Evolutionary conservation across 1,140 invertebrate genomes (phyloP), one percentile per base, ranked within the genome.

Genomic region (Drosophila asahinai): DNA sequence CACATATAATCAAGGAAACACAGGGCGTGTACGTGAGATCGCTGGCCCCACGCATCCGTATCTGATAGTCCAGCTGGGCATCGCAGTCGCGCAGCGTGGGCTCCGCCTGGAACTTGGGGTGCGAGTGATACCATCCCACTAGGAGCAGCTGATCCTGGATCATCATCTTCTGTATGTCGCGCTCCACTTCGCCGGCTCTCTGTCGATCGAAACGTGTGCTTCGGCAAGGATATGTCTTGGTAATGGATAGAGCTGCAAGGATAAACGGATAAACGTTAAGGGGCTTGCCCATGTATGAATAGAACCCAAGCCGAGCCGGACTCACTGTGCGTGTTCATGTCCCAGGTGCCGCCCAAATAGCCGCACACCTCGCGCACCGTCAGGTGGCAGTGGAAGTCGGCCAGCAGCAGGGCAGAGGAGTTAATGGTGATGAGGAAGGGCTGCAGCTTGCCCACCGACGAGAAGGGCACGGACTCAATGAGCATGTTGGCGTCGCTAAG

Each of bases 61-160:
- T 97, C 94, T 99, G 97, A 94, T 99, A 98, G 81, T 98, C 97
- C 62, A 99, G 94, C 93, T 99, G 98, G 73, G 96, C 96, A 87
- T 98, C 97, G 71, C 98, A 97, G 93, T 99, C 98, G 49, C 97
- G 94, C 1, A 99, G 93, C 17, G 97, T 98, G 11, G 98, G 98
- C 72, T 98, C 97, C 11, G 97, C 97, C 74, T 97, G 95, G 68
- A 97, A 96, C 47, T 96, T 95, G 1, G 98, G 98, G 94, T 99
- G 98, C n/a, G 97, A 98, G 92, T 99, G 98, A 94, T 99, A 99
- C 98, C 98, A 99, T 5, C 98, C 98, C 38, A 99, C 96, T 11
- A 99, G 93, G 30, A 95, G 96, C 30, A 98, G 94, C 61, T 97
- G 96, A 71, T 96, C 94, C 84, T 95, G 95, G 89, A 98, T 96